Evolutionary conservation across 1,140 invertebrate species (phyloP).

Genomic region (Mercenaria mercenaria): DNA sequence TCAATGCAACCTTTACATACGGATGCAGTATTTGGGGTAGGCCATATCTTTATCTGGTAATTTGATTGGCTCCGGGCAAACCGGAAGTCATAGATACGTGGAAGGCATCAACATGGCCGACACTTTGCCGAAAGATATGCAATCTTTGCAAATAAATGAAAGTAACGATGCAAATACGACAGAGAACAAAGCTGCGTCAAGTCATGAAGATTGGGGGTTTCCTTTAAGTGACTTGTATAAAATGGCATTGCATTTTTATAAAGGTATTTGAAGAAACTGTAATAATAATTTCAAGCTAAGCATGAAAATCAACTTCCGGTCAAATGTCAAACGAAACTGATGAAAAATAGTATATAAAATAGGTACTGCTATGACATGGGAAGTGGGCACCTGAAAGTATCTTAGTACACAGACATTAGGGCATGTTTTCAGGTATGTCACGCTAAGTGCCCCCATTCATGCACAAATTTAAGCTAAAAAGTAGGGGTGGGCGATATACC

Average conservation of each 20-base stretch:
- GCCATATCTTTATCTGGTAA: neutral
- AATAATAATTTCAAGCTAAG: neutral
- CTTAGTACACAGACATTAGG: too few relatives aligned
- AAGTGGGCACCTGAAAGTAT: too few relatives aligned
- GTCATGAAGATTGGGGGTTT: slow-evolving; percentile 83
- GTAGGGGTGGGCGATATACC: too few relatives aligned
- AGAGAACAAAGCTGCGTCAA: slow-evolving; percentile 39
- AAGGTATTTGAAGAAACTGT: slow-evolving; percentile 89
- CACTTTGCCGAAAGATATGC: slow-evolving; percentile 68
- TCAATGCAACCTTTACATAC: too few relatives aligned
- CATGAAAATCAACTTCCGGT: slow-evolving; percentile 42
- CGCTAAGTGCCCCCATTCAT: too few relatives aligned
- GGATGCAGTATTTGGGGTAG: neutral
- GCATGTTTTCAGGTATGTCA: too few relatives aligned
- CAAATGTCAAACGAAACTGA: slow-evolving; percentile 12
- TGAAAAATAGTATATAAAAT: too few relatives aligned
- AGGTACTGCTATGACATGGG: too few relatives aligned
- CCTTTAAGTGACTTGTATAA: slow-evolving; percentile 93
- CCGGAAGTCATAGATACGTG: slow-evolving; percentile 62
- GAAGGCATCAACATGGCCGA: slow-evolving; percentile 73
- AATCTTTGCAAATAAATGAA: slow-evolving; percentile 66
- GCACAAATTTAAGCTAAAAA: too few relatives aligned
- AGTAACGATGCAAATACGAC: neutral
- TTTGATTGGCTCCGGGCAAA: slow-evolving; percentile 2
- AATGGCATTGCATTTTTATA: slow-evolving; percentile 94